Evolutionary conservation across 1,140 invertebrate species (phyloP), one percentile per base, ranked within the genome.

Genomic region (Psilanteris sp.): DNA sequence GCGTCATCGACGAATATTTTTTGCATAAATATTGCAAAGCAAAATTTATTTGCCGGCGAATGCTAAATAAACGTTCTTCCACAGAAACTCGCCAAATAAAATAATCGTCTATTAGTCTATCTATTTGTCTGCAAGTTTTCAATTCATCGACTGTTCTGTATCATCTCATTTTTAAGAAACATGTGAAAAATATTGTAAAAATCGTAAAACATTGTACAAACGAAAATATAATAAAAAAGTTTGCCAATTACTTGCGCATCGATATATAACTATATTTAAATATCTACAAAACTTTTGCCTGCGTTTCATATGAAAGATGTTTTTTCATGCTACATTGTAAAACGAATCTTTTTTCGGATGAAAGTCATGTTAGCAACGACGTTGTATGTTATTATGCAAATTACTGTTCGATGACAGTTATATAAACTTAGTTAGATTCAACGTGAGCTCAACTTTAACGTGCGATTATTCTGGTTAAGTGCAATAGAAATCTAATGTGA

Each of bases 11-110:
- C 29, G 11, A 54, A 54, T 32, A 24, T 26, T 32, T 41, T 52
- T 52, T 18, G 26, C n/a, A n/a, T 3, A 2, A 32, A 4, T 1
- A 3, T 24, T 24, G 22, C 13, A 2, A 32, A 6, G 27, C 4
- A 32, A 27, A 29, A 55, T 26, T 0, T 9, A 20, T 39, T 59
- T 3, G 22, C 8, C 43, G 20, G 24, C 32, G n/a, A 24, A 8
- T 8, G 27, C 22, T 8, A 34, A 22, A 39, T 59, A 10, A 67
- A 52, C 18, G 61, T 66, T 72, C 74, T 77, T 77, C 67, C 74
- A 72, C 11, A 24, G 31, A 26, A 66, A 44, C 27, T 67, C 59
- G 66, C 73, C 73, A 77, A 77, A 77, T 66, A 22, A 54, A 61
- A 54, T 44, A n/a, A n/a, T n/a, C n/a, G n/a, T n/a, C n/a, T 46